Evolutionary conservation across 2,113 vertebrate genomes (phyloP).

Genomic region (Lutjanus erythropterus): DNA sequence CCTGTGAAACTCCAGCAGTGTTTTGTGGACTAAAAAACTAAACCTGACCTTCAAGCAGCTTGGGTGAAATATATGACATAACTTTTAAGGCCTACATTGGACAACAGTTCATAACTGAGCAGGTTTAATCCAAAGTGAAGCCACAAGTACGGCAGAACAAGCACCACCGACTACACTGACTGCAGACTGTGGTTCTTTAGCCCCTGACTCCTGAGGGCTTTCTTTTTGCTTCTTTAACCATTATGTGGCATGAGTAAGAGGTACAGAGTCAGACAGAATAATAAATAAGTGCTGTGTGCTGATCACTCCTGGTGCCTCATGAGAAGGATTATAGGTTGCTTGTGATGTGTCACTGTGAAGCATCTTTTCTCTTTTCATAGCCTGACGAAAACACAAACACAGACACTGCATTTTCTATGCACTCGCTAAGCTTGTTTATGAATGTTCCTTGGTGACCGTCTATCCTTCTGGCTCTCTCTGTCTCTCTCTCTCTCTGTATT

Average conservation of each 20-base stretch:
- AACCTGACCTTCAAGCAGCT: no score
- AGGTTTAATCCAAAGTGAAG: not conserved
- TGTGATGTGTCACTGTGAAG: slow-evolving; percentile 11
- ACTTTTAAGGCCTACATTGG: not conserved
- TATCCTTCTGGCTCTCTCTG: not conserved
- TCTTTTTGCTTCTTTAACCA: slow-evolving; percentile 24
- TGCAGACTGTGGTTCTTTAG: slow-evolving; percentile 1
- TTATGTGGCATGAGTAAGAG: not conserved
- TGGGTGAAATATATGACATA: no score
- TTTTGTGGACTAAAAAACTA: no score
- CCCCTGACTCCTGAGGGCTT: not conserved
- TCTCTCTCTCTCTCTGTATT: not conserved
- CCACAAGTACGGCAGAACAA: not conserved
- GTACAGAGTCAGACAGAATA: slow-evolving; percentile 2
- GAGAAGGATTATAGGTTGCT: slow-evolving; percentile 18
- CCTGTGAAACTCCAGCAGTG: no score
- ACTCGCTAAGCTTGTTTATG: slow-evolving; percentile 15
- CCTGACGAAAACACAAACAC: slow-evolving; percentile 13
- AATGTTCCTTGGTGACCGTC: slow-evolving; percentile 5
- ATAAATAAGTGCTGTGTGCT: not conserved
- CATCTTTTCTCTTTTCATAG: slow-evolving; percentile 8
- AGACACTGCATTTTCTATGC: not conserved
- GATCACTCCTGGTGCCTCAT: not conserved
- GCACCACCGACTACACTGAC: not conserved
- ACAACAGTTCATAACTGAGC: no score